phyloP scores from a whole-genome alignment of 1,140 invertebrate genomes.

The Triops cancriformis region DNA sequence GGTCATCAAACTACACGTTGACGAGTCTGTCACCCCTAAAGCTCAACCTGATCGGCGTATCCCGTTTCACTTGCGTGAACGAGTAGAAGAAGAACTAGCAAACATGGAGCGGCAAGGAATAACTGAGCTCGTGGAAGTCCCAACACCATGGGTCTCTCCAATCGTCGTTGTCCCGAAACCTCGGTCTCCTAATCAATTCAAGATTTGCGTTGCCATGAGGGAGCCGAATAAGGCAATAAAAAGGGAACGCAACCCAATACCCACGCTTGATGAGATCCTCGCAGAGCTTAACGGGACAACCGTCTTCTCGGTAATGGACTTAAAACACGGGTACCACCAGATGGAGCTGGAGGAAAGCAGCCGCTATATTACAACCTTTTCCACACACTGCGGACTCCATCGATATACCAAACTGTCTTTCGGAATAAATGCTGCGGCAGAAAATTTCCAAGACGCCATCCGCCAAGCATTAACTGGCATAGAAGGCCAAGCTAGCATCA shows the following conservation, averaged over 20 bases:
- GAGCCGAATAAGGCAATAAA: conserved; percentile 33
- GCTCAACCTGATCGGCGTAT: conserved; percentile 18
- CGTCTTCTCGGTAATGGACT: conserved; percentile 34
- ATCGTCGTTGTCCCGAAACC: conserved; percentile 34
- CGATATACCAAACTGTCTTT: conserved; percentile 32
- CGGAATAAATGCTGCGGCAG: conserved; percentile 31
- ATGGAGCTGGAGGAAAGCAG: too few species aligned
- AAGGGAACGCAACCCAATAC: conserved; percentile 32
- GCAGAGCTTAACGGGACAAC: conserved; percentile 31
- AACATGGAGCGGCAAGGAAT: conserved; percentile 29
- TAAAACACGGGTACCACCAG: too few species aligned
- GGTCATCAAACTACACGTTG: not conserved
- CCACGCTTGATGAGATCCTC: too few species aligned
- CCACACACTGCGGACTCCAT: too few species aligned
- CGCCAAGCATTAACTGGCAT: too few species aligned
- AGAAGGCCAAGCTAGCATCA: too few species aligned
- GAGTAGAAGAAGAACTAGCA: conserved; percentile 20
- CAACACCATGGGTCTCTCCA: conserved; percentile 35
- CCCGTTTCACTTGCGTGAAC: conserved; percentile 17
- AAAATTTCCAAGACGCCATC: too few species aligned
- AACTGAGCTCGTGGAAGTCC: conserved; percentile 31
- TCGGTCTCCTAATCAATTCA: conserved; percentile 32
- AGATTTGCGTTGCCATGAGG: conserved; percentile 34
- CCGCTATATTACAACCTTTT: too few species aligned
- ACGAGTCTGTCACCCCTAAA: not conserved